Conservation (phyloP, 2,888 invertebrate species). For the Drosophila emarginata region DNA sequence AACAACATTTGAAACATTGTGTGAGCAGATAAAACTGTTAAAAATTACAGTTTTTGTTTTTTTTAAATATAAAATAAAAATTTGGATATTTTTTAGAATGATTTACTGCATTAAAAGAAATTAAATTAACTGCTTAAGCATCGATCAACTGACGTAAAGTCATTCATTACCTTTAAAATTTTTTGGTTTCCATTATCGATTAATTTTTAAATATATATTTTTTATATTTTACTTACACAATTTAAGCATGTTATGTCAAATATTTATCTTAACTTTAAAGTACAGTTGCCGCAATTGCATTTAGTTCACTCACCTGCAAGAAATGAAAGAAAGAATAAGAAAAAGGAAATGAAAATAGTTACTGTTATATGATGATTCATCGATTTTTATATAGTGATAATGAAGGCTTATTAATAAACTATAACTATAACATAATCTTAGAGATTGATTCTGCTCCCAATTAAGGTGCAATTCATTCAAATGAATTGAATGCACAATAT, state of each 20-base stretch:
- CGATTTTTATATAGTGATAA: not conserved
- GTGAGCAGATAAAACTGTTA: not conserved
- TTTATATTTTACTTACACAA: not conserved
- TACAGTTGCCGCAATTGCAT: not conserved
- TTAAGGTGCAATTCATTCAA: conserved; percentile 41
- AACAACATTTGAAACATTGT: not conserved
- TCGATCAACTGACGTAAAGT: no score
- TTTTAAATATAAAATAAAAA: no score
- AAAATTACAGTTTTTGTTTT: no score
- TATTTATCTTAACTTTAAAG: not conserved
- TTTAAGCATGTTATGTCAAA: not conserved
- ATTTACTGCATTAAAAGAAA: no score
- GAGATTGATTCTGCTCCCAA: conserved; percentile 20
- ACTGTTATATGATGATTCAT: no score
- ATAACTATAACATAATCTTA: conserved; percentile 31
- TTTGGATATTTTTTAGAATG: no score
- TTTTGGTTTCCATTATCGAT: no score
- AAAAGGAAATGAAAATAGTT: conserved; percentile 1
- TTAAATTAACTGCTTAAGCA: no score
- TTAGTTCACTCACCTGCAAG: conserved; percentile 35
- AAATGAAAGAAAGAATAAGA: conserved; percentile 1
- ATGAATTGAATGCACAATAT: not conserved
- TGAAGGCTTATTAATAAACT: conserved; percentile 50
- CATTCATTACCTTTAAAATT: no score
- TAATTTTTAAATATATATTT: no score